A percentile compares a stretch with the other conserved stretches of the same genome.
Evolutionary conservation across 1,140 invertebrate species (phyloP).

Genomic region (Solenopsis fugax): DNA sequence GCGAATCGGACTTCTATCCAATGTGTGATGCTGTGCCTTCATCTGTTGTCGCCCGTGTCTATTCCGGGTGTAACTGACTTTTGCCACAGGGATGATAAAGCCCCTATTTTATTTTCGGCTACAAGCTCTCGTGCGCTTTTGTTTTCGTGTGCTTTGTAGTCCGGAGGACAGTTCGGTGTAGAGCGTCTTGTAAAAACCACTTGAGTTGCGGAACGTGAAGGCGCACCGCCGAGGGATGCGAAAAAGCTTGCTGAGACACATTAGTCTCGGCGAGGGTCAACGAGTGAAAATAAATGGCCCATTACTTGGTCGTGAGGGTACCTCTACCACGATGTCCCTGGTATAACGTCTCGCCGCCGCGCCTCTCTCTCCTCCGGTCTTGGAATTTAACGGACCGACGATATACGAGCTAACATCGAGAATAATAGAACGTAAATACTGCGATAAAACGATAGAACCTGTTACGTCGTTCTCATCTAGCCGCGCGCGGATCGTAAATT

Average conservation of each 20-base stretch:
- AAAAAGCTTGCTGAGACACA: conserved; percentile 79
- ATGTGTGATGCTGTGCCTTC: not conserved
- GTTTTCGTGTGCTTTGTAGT: conserved; percentile 54
- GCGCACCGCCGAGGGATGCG: conserved; percentile 63
- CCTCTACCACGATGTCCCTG: conserved; percentile 58
- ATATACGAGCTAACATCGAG: conserved; percentile 63
- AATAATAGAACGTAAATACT: conserved; percentile 76
- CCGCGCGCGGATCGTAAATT: conserved; percentile 26
- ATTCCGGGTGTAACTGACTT: conserved; percentile 23
- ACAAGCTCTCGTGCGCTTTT: conserved; percentile 34
- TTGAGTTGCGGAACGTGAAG: conserved; percentile 68
- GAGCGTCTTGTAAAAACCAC: conserved; percentile 65
- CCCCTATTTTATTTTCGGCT: conserved; percentile 18
- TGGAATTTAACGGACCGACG: conserved; percentile 72
- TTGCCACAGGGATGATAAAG: conserved; percentile 47
- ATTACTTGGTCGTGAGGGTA: conserved; percentile 75
- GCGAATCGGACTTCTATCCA: not conserved
- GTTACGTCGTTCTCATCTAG: conserved; percentile 67
- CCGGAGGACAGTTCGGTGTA: conserved; percentile 23
- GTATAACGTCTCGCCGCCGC: conserved; percentile 1
- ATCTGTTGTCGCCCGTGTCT: not conserved
- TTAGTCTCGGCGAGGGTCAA: conserved; percentile 80
- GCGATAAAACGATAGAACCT: conserved; percentile 73
- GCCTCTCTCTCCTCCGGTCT: conserved; percentile 22
- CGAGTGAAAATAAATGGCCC: conserved; percentile 81